phyloP scores from a whole-genome alignment of 37 sponge, comb jelly and placozoan genomes.

The Chondrilla cf. caribensis region DNA sequence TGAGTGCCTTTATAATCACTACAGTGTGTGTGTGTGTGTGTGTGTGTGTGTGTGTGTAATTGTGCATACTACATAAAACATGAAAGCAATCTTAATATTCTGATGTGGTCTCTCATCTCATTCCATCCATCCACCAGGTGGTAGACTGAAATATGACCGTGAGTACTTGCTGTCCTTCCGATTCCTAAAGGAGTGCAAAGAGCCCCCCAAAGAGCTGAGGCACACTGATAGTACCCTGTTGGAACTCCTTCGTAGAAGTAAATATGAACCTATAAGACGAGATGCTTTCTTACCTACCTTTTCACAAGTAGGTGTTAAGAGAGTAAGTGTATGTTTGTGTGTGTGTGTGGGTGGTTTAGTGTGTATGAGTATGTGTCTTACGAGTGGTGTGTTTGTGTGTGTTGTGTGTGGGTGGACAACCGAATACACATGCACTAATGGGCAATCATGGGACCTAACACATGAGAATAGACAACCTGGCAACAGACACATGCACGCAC shows the following conservation, averaged over 20 bases:
- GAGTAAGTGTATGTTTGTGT: neutral
- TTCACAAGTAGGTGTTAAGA: neutral
- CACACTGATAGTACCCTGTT: slow-evolving; percentile 11
- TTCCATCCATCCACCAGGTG: neutral
- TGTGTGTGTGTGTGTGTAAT: neutral
- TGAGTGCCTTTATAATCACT: too few relatives aligned
- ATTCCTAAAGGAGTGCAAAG: slow-evolving; percentile 6
- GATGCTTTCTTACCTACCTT: neutral
- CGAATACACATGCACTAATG: too few relatives aligned
- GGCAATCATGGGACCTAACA: too few relatives aligned
- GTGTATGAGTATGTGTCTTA: too few relatives aligned
- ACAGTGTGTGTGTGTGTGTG: too few relatives aligned
- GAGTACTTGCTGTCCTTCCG: slow-evolving; percentile 62
- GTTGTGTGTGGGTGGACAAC: too few relatives aligned
- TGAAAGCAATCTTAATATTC: neutral
- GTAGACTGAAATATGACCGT: slow-evolving; percentile 45
- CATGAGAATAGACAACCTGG: too few relatives aligned
- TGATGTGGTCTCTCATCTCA: neutral
- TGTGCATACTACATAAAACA: neutral
- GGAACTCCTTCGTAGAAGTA: neutral
- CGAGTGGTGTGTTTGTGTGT: too few relatives aligned
- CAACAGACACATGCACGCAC: too few relatives aligned
- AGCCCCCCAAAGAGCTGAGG: slow-evolving; percentile 32
- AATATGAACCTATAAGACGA: neutral
- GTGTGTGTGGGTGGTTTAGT: neutral